phyloP scores from a whole-genome alignment of 2,113 vertebrate genomes.

The Typhlomys cinereus region DNA sequence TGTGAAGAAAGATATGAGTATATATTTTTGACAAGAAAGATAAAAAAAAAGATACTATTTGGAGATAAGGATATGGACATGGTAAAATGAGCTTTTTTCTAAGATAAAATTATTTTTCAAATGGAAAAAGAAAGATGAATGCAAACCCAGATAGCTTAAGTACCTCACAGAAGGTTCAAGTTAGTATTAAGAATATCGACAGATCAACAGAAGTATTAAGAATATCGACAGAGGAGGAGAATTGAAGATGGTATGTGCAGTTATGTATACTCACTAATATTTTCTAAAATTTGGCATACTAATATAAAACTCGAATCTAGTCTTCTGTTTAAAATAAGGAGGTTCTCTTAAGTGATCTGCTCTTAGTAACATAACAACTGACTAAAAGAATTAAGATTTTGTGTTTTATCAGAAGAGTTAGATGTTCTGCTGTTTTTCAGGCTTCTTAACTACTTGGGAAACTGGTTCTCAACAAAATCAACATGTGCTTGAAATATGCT shows the following conservation, averaged over 20 bases:
- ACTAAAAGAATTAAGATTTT: neutral
- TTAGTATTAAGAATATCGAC: too few species aligned
- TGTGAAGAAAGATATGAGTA: neutral
- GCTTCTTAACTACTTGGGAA: neutral
- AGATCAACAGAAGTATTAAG: neutral
- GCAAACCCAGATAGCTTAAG: neutral
- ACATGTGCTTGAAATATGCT: neutral
- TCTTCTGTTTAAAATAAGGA: neutral
- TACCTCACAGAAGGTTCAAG: neutral
- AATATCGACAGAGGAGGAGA: neutral
- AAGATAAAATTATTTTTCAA: neutral
- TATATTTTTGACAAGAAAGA: neutral
- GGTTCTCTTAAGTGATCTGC: neutral
- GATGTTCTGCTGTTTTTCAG: neutral
- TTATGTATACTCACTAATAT: fast-evolving
- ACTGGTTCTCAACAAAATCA: neutral
- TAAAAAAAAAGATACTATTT: too few species aligned
- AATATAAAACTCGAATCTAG: neutral
- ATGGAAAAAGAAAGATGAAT: neutral
- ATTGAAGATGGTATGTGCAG: neutral
- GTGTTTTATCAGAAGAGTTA: neutral
- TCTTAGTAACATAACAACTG: neutral
- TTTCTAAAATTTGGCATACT: neutral
- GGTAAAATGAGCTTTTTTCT: neutral
- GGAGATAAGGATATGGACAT: too few species aligned